A percentile compares a stretch with the other conserved stretches of the same genome.
These are phyloP conservation scores for Brachypteracias leptosomus DNA, from an alignment of 2,113 vertebrate species.

Conservation along the genomic window DNA sequence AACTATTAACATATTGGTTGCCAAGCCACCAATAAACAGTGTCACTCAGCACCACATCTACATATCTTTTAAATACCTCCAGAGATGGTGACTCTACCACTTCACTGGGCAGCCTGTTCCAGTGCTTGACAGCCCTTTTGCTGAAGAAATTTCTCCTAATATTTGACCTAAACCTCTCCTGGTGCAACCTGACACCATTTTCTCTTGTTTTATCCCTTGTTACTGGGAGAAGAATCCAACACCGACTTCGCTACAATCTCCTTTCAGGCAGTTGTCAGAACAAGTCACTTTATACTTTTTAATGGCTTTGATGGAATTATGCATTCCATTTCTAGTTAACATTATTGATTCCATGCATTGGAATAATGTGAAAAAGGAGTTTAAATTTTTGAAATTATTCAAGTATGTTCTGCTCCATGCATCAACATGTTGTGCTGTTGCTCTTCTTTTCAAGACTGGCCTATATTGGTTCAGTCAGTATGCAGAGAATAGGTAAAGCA, in stretches of 20 bases:
- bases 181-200: background rate
- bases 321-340: background rate
- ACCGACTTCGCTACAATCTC: background rate
- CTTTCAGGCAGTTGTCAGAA: background rate
- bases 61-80: background rate
- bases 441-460: background rate
- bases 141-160: background rate
- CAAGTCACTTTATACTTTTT: background rate
- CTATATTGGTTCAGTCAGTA: background rate
- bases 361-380: background rate
- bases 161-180: background rate
- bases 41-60: background rate
- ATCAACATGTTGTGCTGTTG: background rate
- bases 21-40: background rate
- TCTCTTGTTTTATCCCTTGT: background rate
- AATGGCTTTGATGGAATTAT: background rate
- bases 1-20: background rate
- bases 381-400: background rate
- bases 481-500: background rate
- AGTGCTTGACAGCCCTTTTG: background rate
- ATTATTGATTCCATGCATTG: background rate
- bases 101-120: background rate
- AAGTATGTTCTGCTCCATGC: fast-evolving
- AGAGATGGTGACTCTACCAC: background rate
- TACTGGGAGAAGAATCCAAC: background rate